Evolutionary conservation across 2,888 invertebrate genomes (phyloP), one percentile per base, ranked within the genome.

Genomic region (Morpho helenor): DNA sequence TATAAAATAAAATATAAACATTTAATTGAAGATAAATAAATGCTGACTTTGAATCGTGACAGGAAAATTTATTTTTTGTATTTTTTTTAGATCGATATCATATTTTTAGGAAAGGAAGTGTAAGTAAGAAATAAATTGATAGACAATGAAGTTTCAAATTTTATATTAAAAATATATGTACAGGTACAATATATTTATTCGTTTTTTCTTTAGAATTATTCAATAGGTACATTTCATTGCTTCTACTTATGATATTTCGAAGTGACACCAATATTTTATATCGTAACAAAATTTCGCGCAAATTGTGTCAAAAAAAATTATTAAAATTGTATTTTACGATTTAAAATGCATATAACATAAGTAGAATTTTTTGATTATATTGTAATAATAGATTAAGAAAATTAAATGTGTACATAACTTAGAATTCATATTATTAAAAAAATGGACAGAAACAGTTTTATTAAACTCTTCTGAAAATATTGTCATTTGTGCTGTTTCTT

Each of bases 101-200:
- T 16, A 16, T 16, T 1, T 16, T 16, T 16, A 16, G 16, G 16
- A 16, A 16, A 16, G 2, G 1, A 16, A 16, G 2, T 16, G 16
- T 16, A 16, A 16, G 16, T 16, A 16, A 16, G n/a, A 31, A 7
- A 40, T 46, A 41, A 53, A 59, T 59, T 53, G 44, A 62, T 57
- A 52, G 8, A 39, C 50, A 31, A 4, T 40, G 39, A 52, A 42
- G 40, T 50, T 57, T 54, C 59, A 41, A 60, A 70, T 78, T 80
- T 82, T 83, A 69, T 84, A 82, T 77, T 82, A 80, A 84, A 86
- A 84, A 85, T 82, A 84, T 80, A 81, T 46, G 9, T 77, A 82
- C 76, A 76, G 70, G 74, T 71, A 71, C 69, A 71, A 71, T 78
- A 73, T 73, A 70, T 70, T 66, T 69, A 66, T 55, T 67, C 67